These are phyloP conservation scores for Nephotettix cincticeps DNA, from an alignment of 1,140 invertebrate species.

Conservation along the genomic window DNA sequence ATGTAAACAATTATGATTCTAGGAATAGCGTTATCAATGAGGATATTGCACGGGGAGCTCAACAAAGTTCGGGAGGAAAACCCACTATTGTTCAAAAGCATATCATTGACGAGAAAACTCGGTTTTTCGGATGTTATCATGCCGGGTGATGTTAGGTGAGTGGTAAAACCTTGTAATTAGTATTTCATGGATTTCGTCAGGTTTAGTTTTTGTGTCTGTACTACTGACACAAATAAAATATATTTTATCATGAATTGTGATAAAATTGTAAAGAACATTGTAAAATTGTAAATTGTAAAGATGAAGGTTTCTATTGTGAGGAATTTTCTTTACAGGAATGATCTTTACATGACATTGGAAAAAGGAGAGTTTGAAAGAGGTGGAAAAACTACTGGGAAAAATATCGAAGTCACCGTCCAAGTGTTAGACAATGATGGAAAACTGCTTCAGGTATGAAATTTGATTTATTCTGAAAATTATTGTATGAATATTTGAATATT, in stretches of 20 bases:
- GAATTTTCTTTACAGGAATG: slow-evolving; percentile 76
- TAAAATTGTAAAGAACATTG: too few relatives aligned
- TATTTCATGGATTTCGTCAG: too few relatives aligned
- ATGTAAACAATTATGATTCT: slow-evolving; percentile 34
- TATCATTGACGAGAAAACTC: slow-evolving; percentile 81
- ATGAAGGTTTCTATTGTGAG: too few relatives aligned
- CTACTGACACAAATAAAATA: too few relatives aligned
- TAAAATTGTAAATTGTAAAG: too few relatives aligned
- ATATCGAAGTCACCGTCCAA: slow-evolving; percentile 81
- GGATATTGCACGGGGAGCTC: slow-evolving; percentile 73
- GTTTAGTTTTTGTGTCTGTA: too few relatives aligned
- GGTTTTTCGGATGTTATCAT: slow-evolving; percentile 95
- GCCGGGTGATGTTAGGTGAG: slow-evolving; percentile 78
- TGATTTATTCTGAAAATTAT: too few relatives aligned
- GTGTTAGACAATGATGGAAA: slow-evolving; percentile 79
- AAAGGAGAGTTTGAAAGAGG: slow-evolving; percentile 90
- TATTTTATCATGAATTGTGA: too few relatives aligned
- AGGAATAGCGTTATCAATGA: slow-evolving; percentile 70
- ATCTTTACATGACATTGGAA: slow-evolving; percentile 88
- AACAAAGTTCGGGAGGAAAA: slow-evolving; percentile 71
- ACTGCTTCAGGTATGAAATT: slow-evolving; percentile 63
- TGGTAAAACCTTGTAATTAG: too few relatives aligned
- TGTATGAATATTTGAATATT: too few relatives aligned
- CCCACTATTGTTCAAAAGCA: slow-evolving; percentile 77
- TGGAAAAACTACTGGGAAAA: slow-evolving; percentile 93